Evolutionary conservation across 92 coral and sea anemone species (phyloP), one percentile per base, ranked within the genome.

Genomic region (Epizoanthus rinbou): DNA sequence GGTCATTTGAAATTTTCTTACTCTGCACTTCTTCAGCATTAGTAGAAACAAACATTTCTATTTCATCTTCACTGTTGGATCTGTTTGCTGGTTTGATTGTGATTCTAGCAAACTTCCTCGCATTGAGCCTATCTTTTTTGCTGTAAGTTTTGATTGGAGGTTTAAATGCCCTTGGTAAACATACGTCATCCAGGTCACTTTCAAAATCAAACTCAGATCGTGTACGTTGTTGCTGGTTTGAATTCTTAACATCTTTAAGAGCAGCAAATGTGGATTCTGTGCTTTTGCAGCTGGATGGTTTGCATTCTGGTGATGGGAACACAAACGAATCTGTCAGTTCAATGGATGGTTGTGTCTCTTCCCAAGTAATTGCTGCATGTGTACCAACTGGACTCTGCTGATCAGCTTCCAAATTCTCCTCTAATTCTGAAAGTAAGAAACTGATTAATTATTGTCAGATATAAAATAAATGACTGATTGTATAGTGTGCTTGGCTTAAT

Each of bases 271-370:
- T 63, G 62, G 43, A 43, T 8, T 58, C 57, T 35, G 57, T 23
- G 13, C 1, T 18, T 23, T 16, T 56, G 57, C 64, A 54, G 24
- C 80, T 74, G 33, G 56, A 16, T 56, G 17, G n/a, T 18, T 71
- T 17, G 57, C 50, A 52, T 11, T 74, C 83, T 43, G 85, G 86
- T 52, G 85, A 70, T 52, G 86, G 82, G 63, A 72, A 84, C 73
- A 76, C 80, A 57, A 76, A 88, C 6, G 88, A 78, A 59, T 88
- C 91, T 50, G 81, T 54, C n/a, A n/a, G n/a, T 50, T 21, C 89
- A 76, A 62, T 25, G 50, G 73, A 37, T 17, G 69, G 57, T 63
- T 88, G 91, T 43, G 89, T 88, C 57, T 85, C 85, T 78, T 85
- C 86, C 91, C 86, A 85, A 4, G 35, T 14, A 39, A 17, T 62